Conservation (phyloP, 1,140 invertebrate species). For the Drosophila equinoxialis region DNA sequence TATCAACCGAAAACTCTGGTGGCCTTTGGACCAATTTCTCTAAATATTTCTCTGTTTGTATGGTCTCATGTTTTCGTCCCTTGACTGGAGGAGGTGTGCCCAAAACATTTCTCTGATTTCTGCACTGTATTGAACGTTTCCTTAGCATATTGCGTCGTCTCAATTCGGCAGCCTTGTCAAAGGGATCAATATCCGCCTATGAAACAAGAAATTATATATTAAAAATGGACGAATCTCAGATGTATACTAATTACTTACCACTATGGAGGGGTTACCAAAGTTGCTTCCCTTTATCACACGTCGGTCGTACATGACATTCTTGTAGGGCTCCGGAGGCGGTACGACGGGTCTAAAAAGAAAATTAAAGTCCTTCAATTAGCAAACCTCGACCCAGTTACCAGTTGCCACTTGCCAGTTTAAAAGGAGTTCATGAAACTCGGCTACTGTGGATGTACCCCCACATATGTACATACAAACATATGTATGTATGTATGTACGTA, state of each 20-base stretch:
- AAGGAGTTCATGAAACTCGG: constrained; percentile 48
- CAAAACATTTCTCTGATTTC: constrained; percentile 84
- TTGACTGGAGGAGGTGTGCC: constrained; percentile 89
- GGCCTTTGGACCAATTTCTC: constrained; percentile 91
- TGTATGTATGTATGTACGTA: no score
- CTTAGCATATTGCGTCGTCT: constrained; percentile 84
- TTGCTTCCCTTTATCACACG: constrained; percentile 92
- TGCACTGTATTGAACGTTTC: constrained; percentile 83
- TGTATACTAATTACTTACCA: constrained; percentile 48
- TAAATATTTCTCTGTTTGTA: constrained; percentile 94
- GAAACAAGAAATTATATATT: constrained; percentile 39
- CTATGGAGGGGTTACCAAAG: constrained; percentile 82
- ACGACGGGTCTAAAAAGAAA: constrained; percentile 64
- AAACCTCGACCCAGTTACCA: constrained; percentile 63
- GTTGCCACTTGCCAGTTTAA: background rate
- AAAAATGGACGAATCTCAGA: constrained; percentile 60
- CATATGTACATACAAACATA: no score
- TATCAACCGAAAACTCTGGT: constrained; percentile 88
- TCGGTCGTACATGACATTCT: constrained; percentile 94
- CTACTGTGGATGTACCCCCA: background rate
- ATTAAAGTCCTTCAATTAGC: constrained; percentile 58
- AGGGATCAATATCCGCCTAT: constrained; percentile 74
- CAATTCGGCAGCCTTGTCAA: constrained; percentile 83
- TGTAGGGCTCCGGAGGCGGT: constrained; percentile 84
- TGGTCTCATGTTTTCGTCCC: constrained; percentile 90